These are phyloP conservation scores for Phania funesta DNA, from an alignment of 2,888 invertebrate genomes.

Conservation along the genomic window DNA sequence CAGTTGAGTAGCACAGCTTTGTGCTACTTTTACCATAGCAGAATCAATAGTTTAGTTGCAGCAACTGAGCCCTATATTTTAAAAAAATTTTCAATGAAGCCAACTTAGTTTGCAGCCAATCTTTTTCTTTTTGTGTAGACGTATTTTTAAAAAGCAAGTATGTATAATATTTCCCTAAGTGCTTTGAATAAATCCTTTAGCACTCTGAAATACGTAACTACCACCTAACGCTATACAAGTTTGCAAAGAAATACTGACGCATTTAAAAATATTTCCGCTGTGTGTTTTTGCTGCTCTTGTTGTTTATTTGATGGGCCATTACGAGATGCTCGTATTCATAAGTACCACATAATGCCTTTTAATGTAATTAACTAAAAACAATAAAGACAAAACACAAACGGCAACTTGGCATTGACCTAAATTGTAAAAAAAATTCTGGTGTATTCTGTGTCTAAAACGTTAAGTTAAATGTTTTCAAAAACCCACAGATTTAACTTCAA, in stretches of 20 bases:
- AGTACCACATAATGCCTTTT: background rate
- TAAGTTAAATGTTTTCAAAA: too few species aligned
- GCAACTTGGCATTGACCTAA: slow-evolving; percentile 17
- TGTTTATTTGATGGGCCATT: background rate
- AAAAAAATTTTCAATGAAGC: too few species aligned
- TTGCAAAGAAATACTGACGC: background rate
- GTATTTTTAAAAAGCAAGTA: too few species aligned
- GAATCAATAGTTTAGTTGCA: too few species aligned
- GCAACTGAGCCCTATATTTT: too few species aligned
- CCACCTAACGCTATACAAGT: background rate
- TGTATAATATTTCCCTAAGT: background rate
- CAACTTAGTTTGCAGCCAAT: too few species aligned
- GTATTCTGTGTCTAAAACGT: too few species aligned
- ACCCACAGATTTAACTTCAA: too few species aligned
- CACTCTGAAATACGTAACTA: background rate
- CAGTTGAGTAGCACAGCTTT: too few species aligned
- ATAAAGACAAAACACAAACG: background rate
- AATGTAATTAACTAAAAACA: background rate
- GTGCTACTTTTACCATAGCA: too few species aligned
- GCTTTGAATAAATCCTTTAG: background rate
- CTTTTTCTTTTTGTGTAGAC: too few species aligned
- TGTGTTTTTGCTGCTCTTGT: background rate
- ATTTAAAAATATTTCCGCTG: slow-evolving; percentile 1
- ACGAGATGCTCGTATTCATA: background rate
- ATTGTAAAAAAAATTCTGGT: background rate